Evolutionary conservation across 1,140 invertebrate genomes (phyloP), one percentile per base, ranked within the genome.

Genomic region (Drosophila repleta): DNA sequence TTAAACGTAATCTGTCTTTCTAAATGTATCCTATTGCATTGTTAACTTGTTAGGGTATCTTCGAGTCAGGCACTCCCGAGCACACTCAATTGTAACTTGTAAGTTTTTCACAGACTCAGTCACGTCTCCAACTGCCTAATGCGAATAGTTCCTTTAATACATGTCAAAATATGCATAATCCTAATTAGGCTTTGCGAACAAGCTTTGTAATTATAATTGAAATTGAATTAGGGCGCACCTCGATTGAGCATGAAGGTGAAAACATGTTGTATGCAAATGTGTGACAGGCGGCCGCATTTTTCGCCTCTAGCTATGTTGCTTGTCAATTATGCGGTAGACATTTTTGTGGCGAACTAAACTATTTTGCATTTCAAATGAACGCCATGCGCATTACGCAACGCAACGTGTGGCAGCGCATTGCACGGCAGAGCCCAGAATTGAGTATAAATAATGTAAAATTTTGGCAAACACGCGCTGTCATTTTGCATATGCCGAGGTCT

Each of bases 301-400:
- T 41, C 17, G 17, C 56, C 15, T 10, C 35, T 20, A 13, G 15
- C 55, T 17, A n/a, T 37, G 43, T 21, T 49, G 32, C 73, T 64
- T 60, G 62, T 67, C 82, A 85, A 60, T 80, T 57, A 66, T 65
- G 62, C 15, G 65, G 60, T 57, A 60, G 73, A 57, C 65, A 85
- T 85, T 85, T 84, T 71, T 62, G 70, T 60, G 70, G 70, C 70
- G 52, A 45, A 52, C 78, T 68, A 60, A 78, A 82, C 78, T 85
- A 82, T 75, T 85, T 85, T 87, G 78, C 82, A 87, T 87, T 66
- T 85, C 74, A 82, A 88, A 88, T 87, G 83, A 75, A 87, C 70
- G 75, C 66, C 68, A 26, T 45, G 18, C 43, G 26, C 70, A 77
- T 85, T 53, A 74, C 78, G 77, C 62, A 85, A 81, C 77, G 77